Evolutionary conservation across 2,113 vertebrate species (phyloP).

Genomic region (Trichomycterus rosablanca): DNA sequence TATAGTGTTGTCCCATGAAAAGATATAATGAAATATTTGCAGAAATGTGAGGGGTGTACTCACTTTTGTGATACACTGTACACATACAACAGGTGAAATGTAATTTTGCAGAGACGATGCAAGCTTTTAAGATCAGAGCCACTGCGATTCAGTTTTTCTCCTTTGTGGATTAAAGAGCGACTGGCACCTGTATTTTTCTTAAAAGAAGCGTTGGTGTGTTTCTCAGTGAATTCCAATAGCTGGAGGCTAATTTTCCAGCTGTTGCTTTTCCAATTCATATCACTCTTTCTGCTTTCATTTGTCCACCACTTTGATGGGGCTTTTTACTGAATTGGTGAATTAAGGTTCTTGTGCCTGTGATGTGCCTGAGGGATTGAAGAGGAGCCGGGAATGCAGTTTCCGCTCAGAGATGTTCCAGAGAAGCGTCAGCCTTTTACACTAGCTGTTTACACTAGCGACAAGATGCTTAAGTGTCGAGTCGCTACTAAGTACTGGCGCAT

Average conservation of each 20-base stretch:
- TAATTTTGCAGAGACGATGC: too few relatives aligned
- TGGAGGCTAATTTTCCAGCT: constrained; percentile 35
- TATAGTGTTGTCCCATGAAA: too few relatives aligned
- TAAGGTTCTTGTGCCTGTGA: background rate
- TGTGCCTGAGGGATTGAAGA: constrained; percentile 3
- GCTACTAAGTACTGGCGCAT: constrained; percentile 60
- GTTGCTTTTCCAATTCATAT: constrained; percentile 4
- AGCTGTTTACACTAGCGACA: constrained; percentile 63
- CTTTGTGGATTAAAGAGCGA: constrained; percentile 13
- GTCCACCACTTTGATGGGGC: constrained; percentile 11
- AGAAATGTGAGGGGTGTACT: too few relatives aligned
- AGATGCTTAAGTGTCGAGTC: constrained; percentile 63
- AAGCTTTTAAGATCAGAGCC: too few relatives aligned
- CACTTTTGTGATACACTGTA: too few relatives aligned
- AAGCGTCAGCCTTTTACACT: constrained; percentile 51
- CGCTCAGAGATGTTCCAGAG: constrained; percentile 53
- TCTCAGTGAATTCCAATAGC: constrained; percentile 44
- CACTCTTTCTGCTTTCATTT: constrained; percentile 13
- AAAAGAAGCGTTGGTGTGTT: constrained; percentile 44
- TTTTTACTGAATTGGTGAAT: constrained; percentile 24
- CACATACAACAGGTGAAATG: too few relatives aligned
- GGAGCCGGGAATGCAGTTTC: constrained; percentile 8
- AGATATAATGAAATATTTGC: too few relatives aligned
- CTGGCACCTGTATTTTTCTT: constrained; percentile 39
- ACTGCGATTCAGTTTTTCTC: constrained; percentile 35